These are phyloP conservation scores for Amazona vittata DNA, from an alignment of 2,113 vertebrate genomes.

Conservation along the genomic window DNA sequence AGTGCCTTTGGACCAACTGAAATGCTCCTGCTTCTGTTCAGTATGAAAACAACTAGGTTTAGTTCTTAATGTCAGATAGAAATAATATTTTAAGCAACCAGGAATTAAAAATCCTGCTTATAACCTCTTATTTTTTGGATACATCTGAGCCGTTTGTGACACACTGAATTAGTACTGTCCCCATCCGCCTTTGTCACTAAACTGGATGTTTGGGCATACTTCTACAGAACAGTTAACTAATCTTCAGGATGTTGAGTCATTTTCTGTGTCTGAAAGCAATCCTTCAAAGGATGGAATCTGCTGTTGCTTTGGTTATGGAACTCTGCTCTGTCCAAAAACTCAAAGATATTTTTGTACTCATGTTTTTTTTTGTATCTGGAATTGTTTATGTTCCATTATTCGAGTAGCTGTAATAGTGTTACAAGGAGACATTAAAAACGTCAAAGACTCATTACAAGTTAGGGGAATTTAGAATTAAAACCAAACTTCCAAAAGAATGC, in stretches of 20 bases:
- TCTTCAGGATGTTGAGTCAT: neutral
- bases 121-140: neutral
- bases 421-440: neutral
- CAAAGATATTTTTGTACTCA: neutral
- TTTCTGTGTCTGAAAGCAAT: neutral
- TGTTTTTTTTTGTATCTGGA: neutral
- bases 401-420: neutral
- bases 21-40: neutral
- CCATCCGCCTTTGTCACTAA: accelerated
- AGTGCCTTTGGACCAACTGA: neutral
- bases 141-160: neutral
- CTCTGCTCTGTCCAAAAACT: neutral
- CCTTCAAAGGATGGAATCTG: neutral
- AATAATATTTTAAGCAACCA: neutral
- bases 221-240: neutral
- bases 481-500: neutral
- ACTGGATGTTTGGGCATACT: neutral
- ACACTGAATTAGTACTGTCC: neutral
- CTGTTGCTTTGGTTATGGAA: neutral
- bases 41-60: neutral
- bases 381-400: neutral
- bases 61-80: neutral
- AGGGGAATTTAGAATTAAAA: neutral
- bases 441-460: neutral
- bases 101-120: neutral